Base-by-base conservation (phyloP, 1,140 invertebrate genomes). In the Euschistus heros region DNA sequence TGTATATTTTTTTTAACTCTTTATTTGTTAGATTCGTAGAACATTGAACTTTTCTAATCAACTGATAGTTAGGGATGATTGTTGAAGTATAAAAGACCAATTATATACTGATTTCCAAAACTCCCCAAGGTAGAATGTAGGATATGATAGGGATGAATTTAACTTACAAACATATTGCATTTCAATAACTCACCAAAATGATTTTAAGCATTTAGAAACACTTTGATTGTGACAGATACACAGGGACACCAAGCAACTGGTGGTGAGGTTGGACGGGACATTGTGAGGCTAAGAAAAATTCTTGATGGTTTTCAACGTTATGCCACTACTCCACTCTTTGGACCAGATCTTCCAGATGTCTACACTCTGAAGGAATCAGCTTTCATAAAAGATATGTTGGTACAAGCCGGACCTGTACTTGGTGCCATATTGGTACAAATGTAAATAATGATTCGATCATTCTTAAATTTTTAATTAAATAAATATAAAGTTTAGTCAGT, bases 401-500 rank as follows among this genome's bases (percentile, higher is more conserved):
- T 72, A 33, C 70, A 78, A n/a, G 76, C 82, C 3, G 74, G 75
- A 24, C 73, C 76, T 64, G 74, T 78, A 63, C 76, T 84, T 69
- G 78, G 80, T 59, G 82, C 81, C 27, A 72, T 86, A 61, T 78
- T 83, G 7, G 80, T 83, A 73, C 80, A 85, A 74, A 80, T 81
- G 85, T 86, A 74, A 80, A 80, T 79, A 60, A 18, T 24, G 33
- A 18, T 50, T 50, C 5, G 7, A 37, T 13, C 33, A 10, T 13
- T 37, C 33, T 37, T 37, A 37, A 37, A 37, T 37, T 13, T n/a
- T n/a, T n/a, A n/a, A n/a, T n/a, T n/a, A n/a, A 4, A 37, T 13
- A 30, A 30, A 7, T 30, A 7, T 30, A 30, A 30, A 30, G 27
- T 30, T 30, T 7, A 30, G 27, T 37, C 33, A 37, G 33, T 10